Evolutionary conservation across 1,140 invertebrate species (phyloP).

Genomic region (Pinna nobilis): DNA sequence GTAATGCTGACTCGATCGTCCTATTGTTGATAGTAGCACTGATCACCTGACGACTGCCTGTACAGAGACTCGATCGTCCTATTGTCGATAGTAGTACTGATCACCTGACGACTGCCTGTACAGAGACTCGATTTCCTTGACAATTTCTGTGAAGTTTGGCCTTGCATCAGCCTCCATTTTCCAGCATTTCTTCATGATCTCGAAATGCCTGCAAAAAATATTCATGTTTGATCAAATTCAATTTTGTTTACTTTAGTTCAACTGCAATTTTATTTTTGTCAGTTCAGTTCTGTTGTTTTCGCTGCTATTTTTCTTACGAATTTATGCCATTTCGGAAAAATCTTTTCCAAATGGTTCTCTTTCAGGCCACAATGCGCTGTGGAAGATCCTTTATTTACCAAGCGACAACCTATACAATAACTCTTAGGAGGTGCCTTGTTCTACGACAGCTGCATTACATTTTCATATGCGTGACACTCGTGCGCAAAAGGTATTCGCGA

Average conservation of each 20-base stretch:
- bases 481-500: too few species aligned
- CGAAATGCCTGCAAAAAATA: conserved; percentile 28
- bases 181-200: conserved; percentile 43
- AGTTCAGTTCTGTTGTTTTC: background rate
- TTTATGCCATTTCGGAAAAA: background rate
- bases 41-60: conserved; percentile 23
- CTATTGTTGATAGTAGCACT: conserved; percentile 35
- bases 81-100: conserved; percentile 28
- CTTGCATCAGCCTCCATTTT: conserved; percentile 18
- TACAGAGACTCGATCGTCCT: conserved; percentile 24
- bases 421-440: too few species aligned
- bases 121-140: conserved; percentile 24
- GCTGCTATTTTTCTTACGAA: background rate
- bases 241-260: background rate
- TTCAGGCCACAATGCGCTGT: too few species aligned
- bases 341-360: background rate
- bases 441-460: too few species aligned
- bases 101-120: conserved; percentile 27
- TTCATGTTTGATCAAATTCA: background rate
- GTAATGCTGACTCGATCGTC: too few species aligned
- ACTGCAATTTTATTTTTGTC: background rate
- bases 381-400: too few species aligned
- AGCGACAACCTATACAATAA: too few species aligned
- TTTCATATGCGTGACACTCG: too few species aligned
- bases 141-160: conserved; percentile 24